These are phyloP conservation scores for Leptopilina clavipes DNA, from an alignment of 1,140 invertebrate genomes.

Conservation along the genomic window DNA sequence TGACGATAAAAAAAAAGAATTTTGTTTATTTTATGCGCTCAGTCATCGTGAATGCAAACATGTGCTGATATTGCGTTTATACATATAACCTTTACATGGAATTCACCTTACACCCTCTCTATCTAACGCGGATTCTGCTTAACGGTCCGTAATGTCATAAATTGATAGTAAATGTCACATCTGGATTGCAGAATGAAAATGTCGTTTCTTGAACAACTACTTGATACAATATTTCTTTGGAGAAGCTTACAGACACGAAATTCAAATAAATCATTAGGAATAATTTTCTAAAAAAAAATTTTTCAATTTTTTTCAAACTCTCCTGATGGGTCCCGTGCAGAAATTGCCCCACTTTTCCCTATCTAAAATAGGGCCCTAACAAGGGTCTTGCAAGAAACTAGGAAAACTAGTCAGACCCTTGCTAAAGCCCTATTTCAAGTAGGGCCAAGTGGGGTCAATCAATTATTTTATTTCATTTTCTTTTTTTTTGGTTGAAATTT, in stretches of 20 bases:
- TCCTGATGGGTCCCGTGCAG: too few species aligned
- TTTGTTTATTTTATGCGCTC: conserved; percentile 24
- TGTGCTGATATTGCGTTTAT: conserved; percentile 29
- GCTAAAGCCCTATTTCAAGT: too few species aligned
- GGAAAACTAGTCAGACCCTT: too few species aligned
- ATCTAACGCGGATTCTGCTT: conserved; percentile 57
- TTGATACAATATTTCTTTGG: conserved; percentile 24
- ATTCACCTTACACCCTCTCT: conserved; percentile 43
- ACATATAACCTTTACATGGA: conserved; percentile 7
- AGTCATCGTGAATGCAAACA: conserved; percentile 27
- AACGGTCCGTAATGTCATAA: conserved; percentile 67
- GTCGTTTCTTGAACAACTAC: conserved; percentile 49
- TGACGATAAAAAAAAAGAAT: not conserved
- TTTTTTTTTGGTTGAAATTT: not conserved
- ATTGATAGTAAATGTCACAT: conserved; percentile 72
- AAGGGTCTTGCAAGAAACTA: too few species aligned
- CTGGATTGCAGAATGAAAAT: conserved; percentile 65
- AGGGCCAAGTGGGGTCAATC: too few species aligned
- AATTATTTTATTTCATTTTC: not conserved
- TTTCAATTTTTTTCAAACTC: too few species aligned
- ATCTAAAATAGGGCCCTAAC: too few species aligned
- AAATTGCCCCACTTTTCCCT: too few species aligned
- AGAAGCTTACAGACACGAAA: not conserved
- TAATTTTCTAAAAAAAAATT: too few species aligned
- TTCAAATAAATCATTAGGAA: not conserved